These are phyloP conservation scores for Prolemur simus DNA, from an alignment of 2,113 vertebrate species.

Conservation along the genomic window DNA sequence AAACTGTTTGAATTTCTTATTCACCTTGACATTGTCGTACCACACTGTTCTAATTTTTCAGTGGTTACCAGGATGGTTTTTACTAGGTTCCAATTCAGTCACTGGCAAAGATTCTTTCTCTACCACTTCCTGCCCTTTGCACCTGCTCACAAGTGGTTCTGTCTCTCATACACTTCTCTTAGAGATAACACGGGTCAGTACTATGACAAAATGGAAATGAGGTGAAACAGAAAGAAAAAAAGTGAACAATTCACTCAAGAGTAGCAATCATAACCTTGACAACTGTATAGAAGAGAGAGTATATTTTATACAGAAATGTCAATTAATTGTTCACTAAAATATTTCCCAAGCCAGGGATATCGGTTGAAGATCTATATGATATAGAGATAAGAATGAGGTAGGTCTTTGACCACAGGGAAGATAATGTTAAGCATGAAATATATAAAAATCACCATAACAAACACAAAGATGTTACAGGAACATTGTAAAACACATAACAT, in stretches of 20 bases:
- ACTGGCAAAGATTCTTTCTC: neutral
- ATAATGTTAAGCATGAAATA: neutral
- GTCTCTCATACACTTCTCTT: neutral
- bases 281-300: neutral
- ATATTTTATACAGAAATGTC: neutral
- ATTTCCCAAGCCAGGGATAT: neutral
- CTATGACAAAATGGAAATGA: neutral
- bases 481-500: neutral
- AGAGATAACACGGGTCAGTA: neutral
- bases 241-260: neutral
- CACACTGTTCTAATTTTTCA: neutral
- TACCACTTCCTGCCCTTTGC: neutral
- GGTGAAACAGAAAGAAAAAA: neutral
- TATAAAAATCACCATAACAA: neutral
- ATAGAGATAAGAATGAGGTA: neutral
- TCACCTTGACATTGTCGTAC: neutral
- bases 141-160: neutral
- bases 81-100: neutral
- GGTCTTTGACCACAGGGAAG: neutral
- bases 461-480: neutral
- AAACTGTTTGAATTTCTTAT: constrained; percentile 7
- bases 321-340: neutral
- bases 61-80: neutral
- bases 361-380: neutral
- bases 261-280: neutral